Evolutionary conservation across 2,888 invertebrate genomes (phyloP), one percentile per base, ranked within the genome.

Genomic region (Eustalomyia histrio): DNA sequence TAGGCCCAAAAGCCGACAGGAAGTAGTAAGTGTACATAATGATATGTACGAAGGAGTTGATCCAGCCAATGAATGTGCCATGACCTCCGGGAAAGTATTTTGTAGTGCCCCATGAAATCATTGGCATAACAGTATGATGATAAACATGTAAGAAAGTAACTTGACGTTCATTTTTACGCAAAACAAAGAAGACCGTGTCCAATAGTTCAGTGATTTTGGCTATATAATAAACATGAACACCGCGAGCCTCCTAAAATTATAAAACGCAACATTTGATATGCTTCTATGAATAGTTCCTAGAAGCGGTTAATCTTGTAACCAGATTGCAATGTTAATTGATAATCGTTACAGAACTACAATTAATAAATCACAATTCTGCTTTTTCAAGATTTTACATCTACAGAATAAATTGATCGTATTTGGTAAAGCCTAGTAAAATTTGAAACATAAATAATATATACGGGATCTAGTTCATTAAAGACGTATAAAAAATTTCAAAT

Each of bases 11-110:
- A 0, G 97, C 97, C 0, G 98, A 95, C 74, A 98, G 89, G 92
- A 98, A 92, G 87, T 97, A 97, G 90, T 98, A 98, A 1, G 94
- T 92, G 90, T 98, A 98, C 98, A 98, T 98, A 84, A 98, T 93
- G 83, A 98, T 95, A 88, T 98, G 98, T 17, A 98, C 97, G 86
- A 97, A 97, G 2, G 97, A 96, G 91, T 98, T 98, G 84, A 98
- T 94, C 80, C 96, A 85, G 73, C 91, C 91, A 85, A 97, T 96
- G 87, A 97, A 95, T 2, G 97, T 97, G 29, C 97, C 97, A 90
- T 98, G 98, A 0, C 97, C 97, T 67, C 97, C 97, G 74, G 94
- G 93, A 87, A 93, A 95, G 89, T 96, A 98, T 90, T 97, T 97
- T 14, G 97, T 95, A 14, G 95, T 95, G 58, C 96, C 97, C 98